Evolutionary conservation across 2,113 vertebrate species (phyloP), one percentile per base, ranked within the genome.

Genomic region (Grammomys surdaster): DNA sequence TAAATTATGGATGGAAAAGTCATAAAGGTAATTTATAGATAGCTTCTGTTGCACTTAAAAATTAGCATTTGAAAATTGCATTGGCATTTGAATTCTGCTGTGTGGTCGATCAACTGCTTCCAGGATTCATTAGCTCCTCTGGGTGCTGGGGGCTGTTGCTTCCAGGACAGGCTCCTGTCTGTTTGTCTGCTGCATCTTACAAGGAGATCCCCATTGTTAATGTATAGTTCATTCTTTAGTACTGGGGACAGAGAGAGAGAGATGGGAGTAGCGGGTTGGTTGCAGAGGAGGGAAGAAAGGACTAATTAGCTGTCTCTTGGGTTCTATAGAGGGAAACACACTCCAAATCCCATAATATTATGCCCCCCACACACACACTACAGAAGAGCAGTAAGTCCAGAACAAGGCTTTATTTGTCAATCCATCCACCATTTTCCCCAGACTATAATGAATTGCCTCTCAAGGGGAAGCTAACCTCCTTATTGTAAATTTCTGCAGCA

Each of bases 1-100:
- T 92, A 97, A 96, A 97, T 95, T 87, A 96, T 97, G 96, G 80
- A 97, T 84, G 22, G 87, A 51, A 92, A 76, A 95, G 86, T 88
- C 95, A 92, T 81, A 78, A 88, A 88, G 85, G 77, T 89, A 91
- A 94, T 97, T 91, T 97, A 90, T 95, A 88, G 88, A 89, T 12
- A 72, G 75, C 69, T 88, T 89, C 90, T 77, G 20, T 28, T 65
- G 92, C 92, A 73, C 90, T 95, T 92, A 90, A 88, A 63, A 89
- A 91, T 93, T 81, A 90, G 88, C 95, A 90, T 90, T 63, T 88
- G 92, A 78, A 96, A 92, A 92, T 90, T 90, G 80, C 90, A 28
- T 67, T 43, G 9, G 58, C 78, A 48, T 95, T 93, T 36, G 88
- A 56, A 93, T 88, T 40, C 56, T 0, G 0, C 84, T 7, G 6